Evolutionary conservation across 2,113 vertebrate genomes (phyloP).

Genomic region (Paramisgurnus dabryanus): DNA sequence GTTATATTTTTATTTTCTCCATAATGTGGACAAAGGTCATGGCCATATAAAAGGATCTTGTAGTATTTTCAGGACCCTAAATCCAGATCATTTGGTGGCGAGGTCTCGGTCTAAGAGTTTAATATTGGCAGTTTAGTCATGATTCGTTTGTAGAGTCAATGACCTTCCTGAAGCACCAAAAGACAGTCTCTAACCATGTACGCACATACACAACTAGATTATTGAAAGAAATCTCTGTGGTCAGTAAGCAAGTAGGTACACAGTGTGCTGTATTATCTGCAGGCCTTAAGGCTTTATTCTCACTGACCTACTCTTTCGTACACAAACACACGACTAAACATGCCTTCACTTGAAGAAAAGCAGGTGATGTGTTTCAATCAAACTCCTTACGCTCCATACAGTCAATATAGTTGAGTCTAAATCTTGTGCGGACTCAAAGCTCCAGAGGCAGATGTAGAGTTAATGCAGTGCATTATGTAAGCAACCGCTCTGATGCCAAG

Average conservation of each 20-base stretch:
- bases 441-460: slow-evolving; percentile 2
- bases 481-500: slow-evolving; percentile 19
- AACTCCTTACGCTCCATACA: not conserved
- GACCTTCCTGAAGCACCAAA: not conserved
- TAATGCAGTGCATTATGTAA: slow-evolving; percentile 32
- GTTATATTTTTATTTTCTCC: not conserved
- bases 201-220: slow-evolving; percentile 15
- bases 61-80: not conserved
- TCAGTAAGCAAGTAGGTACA: slow-evolving; percentile 1
- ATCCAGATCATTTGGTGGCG: not conserved
- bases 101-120: slow-evolving; percentile 1
- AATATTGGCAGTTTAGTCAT: slow-evolving; percentile 23
- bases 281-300: slow-evolving; percentile 1
- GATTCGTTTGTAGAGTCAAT: not conserved
- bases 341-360: not conserved
- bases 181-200: not conserved
- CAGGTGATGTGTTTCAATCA: not conserved
- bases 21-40: not conserved
- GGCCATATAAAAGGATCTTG: too few relatives aligned
- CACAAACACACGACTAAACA: not conserved
- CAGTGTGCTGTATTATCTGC: slow-evolving; percentile 7
- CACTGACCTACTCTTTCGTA: slow-evolving; percentile 3
- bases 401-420: slow-evolving; percentile 1
- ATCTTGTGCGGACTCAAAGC: not conserved
- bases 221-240: slow-evolving; percentile 13